phyloP scores from a whole-genome alignment of 2,797 vertebrate genomes.

The Delichon dasypus region DNA sequence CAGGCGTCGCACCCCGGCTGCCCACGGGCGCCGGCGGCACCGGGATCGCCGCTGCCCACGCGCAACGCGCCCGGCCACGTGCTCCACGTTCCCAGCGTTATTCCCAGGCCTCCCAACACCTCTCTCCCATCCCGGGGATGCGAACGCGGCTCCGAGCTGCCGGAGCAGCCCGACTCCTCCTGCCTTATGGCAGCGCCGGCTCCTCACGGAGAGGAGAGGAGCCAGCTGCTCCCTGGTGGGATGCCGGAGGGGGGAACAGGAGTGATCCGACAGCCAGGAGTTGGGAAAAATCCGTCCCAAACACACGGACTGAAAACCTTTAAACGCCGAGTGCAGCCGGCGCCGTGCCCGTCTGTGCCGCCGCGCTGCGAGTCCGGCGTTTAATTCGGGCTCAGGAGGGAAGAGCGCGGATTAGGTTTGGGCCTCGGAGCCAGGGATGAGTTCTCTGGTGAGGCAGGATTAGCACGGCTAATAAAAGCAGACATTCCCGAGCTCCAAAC shows the following conservation, averaged over 20 bases:
- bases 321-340: rapidly evolving
- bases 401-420: not conserved
- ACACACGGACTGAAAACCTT: not conserved
- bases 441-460: not conserved
- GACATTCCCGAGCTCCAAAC: not conserved
- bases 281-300: not conserved
- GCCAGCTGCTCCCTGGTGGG: not conserved
- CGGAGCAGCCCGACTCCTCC: not conserved
- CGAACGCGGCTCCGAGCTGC: rapidly evolving
- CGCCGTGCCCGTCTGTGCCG: rapidly evolving
- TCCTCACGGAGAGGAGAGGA: rapidly evolving
- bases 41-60: not conserved
- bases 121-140: not conserved
- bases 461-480: constrained; percentile 9
- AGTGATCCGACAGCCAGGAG: rapidly evolving
- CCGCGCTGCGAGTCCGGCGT: rapidly evolving
- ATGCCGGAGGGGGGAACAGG: not conserved
- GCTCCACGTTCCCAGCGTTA: not conserved
- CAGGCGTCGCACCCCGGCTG: not conserved
- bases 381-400: not conserved
- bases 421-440: not conserved
- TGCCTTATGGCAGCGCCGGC: not conserved
- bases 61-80: not conserved
- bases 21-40: not conserved
- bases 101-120: not conserved